These are phyloP conservation scores for Argyra leucocephala DNA, from an alignment of 2,888 invertebrate species.

Conservation along the genomic window DNA sequence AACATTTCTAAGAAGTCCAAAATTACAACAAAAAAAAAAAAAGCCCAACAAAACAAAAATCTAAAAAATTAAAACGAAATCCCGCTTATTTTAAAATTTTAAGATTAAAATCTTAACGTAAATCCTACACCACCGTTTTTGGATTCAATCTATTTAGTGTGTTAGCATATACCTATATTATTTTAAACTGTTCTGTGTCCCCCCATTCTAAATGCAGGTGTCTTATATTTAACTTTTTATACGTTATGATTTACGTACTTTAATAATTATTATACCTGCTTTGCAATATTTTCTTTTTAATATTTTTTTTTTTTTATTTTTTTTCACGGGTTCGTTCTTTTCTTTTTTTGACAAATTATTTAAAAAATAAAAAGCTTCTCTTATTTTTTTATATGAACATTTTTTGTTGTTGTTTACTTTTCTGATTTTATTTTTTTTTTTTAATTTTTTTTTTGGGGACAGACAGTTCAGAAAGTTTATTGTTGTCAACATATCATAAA, in stretches of 20 bases:
- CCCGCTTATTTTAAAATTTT: neutral
- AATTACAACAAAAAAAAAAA: no score
- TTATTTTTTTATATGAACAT: no score
- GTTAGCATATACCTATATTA: neutral
- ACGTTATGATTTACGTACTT: neutral
- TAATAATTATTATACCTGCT: conserved; percentile 2
- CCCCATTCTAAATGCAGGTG: neutral
- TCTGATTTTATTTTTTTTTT: neutral
- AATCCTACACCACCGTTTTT: neutral
- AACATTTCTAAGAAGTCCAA: neutral
- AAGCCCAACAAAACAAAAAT: no score
- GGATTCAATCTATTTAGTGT: no score
- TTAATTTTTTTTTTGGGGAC: neutral
- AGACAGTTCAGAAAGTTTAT: neutral
- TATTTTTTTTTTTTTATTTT: neutral
- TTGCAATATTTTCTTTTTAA: neutral
- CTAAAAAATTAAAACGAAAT: neutral
- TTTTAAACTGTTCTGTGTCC: neutral
- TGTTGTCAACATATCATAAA: neutral
- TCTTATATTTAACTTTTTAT: neutral
- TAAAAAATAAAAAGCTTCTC: no score
- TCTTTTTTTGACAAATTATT: neutral
- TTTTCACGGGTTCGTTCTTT: neutral
- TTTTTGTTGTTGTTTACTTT: no score
- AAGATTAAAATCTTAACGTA: neutral